Base-by-base conservation (phyloP, 2,888 invertebrate species). In the Baronia brevicornis region DNA sequence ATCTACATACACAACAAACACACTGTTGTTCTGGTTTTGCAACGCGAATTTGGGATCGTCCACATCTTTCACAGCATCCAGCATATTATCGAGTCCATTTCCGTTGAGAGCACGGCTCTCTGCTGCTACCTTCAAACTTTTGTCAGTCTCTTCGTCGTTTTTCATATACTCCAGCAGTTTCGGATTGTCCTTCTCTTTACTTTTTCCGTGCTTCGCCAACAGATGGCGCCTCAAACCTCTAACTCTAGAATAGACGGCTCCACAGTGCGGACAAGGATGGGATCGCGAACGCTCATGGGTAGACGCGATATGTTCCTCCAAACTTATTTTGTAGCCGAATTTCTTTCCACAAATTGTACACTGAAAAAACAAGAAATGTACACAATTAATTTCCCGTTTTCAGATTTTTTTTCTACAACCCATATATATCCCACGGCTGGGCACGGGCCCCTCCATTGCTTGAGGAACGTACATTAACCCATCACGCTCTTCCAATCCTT, bases 251-350 rank as follows among this genome's bases (percentile, higher is more conserved):
- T 77, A 84, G 22, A 54, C 54, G 38, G 77, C 65, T 36, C 69
- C 64, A 42, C 82, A 80, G 11, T 60, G 54, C 1, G 46, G 42
- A 33, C 79, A 80, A 0, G 60, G 31, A 30, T 69, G 62, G 0
- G 51, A 20, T 33, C 67, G 62, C 0, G 71, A 57, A 1, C 63
- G 60, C 5, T 68, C 71, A 43, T 84, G 82, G 0, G 63, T 41
- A 0, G 68, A 55, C 0, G 69, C 53, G 2, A 80, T 51, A 38
- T 84, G 82, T 28, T 82, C 82, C 23, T 71, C 66, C 2, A 84
- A 26, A 13, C 74, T 79, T 4, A 61, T 42, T 45, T 80, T 84
- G 49, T 80, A 80, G 0, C 77, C 79, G 20, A 79, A 80, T 28
- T 70, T 75, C 41, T 80, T 80, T 10, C 48, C 54, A 51, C 82